These are phyloP conservation scores for Cerceris ruficornis DNA, from an alignment of 2,888 invertebrate genomes.

Conservation along the genomic window DNA sequence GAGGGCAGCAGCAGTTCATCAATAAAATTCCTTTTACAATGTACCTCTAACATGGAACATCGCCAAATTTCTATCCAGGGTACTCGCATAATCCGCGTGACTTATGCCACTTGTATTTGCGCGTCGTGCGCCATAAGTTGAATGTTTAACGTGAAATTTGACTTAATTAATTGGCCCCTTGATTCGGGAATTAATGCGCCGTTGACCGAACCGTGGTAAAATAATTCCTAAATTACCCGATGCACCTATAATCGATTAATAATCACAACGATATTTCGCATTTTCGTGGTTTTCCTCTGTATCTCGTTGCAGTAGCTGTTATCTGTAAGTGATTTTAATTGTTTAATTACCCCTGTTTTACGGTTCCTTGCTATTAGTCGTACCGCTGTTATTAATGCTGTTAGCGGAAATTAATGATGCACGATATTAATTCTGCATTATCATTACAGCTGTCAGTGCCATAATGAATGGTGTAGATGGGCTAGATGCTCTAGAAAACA, in stretches of 20 bases:
- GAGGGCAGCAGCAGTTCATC: neutral
- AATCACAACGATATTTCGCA: conserved; percentile 9
- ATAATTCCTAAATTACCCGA: conserved; percentile 29
- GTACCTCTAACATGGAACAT: conserved; percentile 25
- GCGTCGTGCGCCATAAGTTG: conserved; percentile 9
- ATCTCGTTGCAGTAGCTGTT: neutral
- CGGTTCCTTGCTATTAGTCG: conserved; percentile 7
- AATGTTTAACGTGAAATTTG: conserved; percentile 33
- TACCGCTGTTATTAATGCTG: too few relatives aligned
- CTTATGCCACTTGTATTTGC: conserved; percentile 9
- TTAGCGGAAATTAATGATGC: too few relatives aligned
- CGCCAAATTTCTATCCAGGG: conserved; percentile 42
- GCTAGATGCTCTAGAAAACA: too few relatives aligned
- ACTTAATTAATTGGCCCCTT: conserved; percentile 48
- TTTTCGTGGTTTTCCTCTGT: neutral
- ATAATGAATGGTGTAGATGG: too few relatives aligned
- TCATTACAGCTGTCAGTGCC: too few relatives aligned
- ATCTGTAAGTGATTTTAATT: conserved; percentile 11
- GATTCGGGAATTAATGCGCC: conserved; percentile 43
- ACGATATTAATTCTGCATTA: too few relatives aligned
- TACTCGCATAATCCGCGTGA: conserved; percentile 10
- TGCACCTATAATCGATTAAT: conserved; percentile 20
- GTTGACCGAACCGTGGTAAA: conserved; percentile 20
- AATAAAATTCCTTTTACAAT: neutral
- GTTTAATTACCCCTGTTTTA: conserved; percentile 10